Evolutionary conservation across 1,140 invertebrate genomes (phyloP).

Genomic region (Hesperophylax magnus): DNA sequence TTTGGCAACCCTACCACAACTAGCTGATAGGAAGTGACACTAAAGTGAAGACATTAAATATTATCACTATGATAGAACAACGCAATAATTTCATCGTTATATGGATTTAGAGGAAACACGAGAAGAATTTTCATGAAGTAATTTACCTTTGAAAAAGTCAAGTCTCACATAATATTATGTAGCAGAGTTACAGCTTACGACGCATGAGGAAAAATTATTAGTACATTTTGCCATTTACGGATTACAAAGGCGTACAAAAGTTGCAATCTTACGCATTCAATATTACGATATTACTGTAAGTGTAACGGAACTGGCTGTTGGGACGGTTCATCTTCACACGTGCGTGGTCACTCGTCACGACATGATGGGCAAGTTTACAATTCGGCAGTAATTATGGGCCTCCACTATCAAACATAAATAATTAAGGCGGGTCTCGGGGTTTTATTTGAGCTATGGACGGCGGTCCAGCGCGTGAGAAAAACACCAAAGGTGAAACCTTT

Average conservation of each 20-base stretch:
- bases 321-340: conserved; percentile 14
- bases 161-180: too few species aligned
- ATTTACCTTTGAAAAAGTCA: too few species aligned
- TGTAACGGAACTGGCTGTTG: neutral
- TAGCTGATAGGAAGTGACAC: too few species aligned
- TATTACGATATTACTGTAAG: neutral
- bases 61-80: too few species aligned
- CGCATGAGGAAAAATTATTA: neutral
- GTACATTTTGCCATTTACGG: too few species aligned
- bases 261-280: conserved; percentile 13
- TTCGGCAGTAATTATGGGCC: conserved; percentile 23
- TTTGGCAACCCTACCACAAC: too few species aligned
- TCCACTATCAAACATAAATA: neutral
- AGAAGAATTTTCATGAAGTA: too few species aligned
- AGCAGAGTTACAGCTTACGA: neutral
- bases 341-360: conserved; percentile 22
- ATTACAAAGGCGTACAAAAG: neutral
- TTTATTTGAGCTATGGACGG: neutral
- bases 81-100: too few species aligned
- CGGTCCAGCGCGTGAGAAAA: neutral
- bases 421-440: neutral
- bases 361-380: conserved; percentile 20
- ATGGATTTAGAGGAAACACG: too few species aligned
- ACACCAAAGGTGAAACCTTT: neutral
- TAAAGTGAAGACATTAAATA: too few species aligned